phyloP scores from a whole-genome alignment of 1,140 invertebrate genomes.

The Homalodisca vitripennis region DNA sequence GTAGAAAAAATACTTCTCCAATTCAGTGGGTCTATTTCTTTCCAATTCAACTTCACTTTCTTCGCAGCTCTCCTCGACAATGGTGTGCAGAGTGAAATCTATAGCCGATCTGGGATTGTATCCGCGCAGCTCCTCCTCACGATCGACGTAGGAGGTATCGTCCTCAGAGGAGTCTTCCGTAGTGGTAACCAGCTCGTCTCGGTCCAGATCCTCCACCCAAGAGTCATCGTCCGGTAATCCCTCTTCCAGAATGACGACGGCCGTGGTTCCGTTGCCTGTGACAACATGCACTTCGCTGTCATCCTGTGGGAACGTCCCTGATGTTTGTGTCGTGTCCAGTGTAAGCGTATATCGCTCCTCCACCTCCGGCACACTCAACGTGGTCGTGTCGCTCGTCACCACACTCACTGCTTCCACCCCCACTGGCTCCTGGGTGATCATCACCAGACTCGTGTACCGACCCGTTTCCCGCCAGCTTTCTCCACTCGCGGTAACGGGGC shows the following conservation, averaged over 20 bases:
- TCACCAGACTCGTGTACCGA: slow-evolving; percentile 80
- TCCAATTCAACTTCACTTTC: slow-evolving; percentile 75
- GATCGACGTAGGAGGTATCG: slow-evolving; percentile 45
- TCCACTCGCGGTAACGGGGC: slow-evolving; percentile 44
- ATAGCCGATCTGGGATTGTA: slow-evolving; percentile 72
- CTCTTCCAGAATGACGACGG: slow-evolving; percentile 75
- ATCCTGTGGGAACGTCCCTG: slow-evolving; percentile 9
- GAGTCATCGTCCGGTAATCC: slow-evolving; percentile 83
- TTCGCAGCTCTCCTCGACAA: slow-evolving; percentile 91
- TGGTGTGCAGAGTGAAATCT: slow-evolving; percentile 89
- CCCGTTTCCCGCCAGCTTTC: slow-evolving; percentile 52
- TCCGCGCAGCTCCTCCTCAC: slow-evolving; percentile 74
- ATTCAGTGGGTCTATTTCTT: slow-evolving; percentile 61
- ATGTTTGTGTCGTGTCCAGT: slow-evolving; percentile 48
- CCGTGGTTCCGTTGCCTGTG: slow-evolving; percentile 62
- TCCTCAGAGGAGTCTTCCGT: slow-evolving; percentile 57
- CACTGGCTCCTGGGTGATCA: slow-evolving; percentile 71
- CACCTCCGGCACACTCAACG: slow-evolving; percentile 45
- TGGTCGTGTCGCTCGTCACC: slow-evolving; percentile 69
- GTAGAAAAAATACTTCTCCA: slow-evolving; percentile 92
- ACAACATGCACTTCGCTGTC: slow-evolving; percentile 56
- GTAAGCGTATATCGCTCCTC: slow-evolving; percentile 49
- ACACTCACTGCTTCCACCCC: slow-evolving; percentile 57
- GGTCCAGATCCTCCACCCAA: slow-evolving; percentile 80
- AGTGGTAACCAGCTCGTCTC: slow-evolving; percentile 58